Evolutionary conservation across 2,797 vertebrate genomes (phyloP), one percentile per base, ranked within the genome.

Genomic region (Benthosema pterotum): DNA sequence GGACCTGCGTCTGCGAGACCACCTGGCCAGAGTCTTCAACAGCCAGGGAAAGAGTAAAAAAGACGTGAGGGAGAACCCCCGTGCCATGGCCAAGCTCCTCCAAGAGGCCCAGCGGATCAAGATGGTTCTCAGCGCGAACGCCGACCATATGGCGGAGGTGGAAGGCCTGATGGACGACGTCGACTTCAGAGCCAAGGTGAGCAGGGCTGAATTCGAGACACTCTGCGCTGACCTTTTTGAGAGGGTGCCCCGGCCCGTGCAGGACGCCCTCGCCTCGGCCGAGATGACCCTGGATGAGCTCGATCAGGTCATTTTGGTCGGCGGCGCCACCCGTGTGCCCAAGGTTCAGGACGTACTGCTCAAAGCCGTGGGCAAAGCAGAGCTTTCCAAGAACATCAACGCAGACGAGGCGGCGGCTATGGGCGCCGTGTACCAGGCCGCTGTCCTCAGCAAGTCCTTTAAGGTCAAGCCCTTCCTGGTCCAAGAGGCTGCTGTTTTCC

Each of bases 391-490:
- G 89, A 99, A 98, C 71, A 98, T 99, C 78, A 99, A 99, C 0
- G 98, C 98, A 0, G 98, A 99, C 0, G 98, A 99, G 82, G 98
- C 98, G 0, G 96, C 97, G 0, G 95, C 97, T 0, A 96, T 99
- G 97, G 98, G 98, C 0, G 96, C 97, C 0, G 98, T 99, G 19
- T 99, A 99, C 90, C 98, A 99, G 89, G 98, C 98, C 0, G 98
- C 98, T 0, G 96, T 94, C 0, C 94, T 99, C 65, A 99, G 97
- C 88, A 99, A 99, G 80, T 97, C 98, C 71, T 99, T 99, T 77
- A 99, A 98, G 73, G 98, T 99, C 77, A 99, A 97, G 79, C 96
- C 98, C 0, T 99, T 99, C 61, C 14, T 96, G 4, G 91, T 99
- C 42, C 91, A 96, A 46, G 97, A 99, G 0, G 97, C 96, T 0